These are phyloP conservation scores for Macrotus californicus DNA, from an alignment of 2,113 vertebrate genomes.

Conservation along the genomic window DNA sequence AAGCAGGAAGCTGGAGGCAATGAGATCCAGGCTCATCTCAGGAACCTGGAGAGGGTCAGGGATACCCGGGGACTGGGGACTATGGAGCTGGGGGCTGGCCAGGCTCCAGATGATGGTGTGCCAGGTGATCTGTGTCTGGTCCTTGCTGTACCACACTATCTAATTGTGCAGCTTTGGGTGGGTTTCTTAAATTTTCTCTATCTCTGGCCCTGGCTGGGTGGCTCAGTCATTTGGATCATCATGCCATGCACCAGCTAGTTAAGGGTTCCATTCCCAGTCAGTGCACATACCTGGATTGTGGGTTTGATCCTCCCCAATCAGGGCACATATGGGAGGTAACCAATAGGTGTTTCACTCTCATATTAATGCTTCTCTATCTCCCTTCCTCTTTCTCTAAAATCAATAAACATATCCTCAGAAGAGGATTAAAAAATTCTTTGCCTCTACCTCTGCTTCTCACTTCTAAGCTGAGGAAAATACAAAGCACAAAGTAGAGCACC, in stretches of 20 bases:
- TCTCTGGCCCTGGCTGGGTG: background rate
- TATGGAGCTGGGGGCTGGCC: fast-evolving
- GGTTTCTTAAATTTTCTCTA: background rate
- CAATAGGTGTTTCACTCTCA: too few species aligned
- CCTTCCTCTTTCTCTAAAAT: too few species aligned
- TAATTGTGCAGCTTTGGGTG: background rate
- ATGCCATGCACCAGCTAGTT: too few species aligned
- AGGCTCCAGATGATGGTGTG: fast-evolving
- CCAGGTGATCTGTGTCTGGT: background rate
- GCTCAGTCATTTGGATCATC: too few species aligned
- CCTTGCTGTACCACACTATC: background rate
- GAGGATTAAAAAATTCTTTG: too few species aligned
- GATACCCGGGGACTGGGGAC: background rate
- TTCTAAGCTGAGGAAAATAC: background rate
- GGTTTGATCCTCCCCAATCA: too few species aligned
- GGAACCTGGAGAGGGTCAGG: background rate
- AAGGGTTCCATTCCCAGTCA: too few species aligned
- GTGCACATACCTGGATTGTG: too few species aligned
- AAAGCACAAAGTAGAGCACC: background rate
- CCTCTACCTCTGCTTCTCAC: background rate
- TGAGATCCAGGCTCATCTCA: background rate
- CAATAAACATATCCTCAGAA: too few species aligned
- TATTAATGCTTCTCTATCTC: too few species aligned
- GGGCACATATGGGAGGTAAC: too few species aligned
- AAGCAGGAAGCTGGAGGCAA: background rate